Conservation (phyloP, 2,113 vertebrate genomes). For the Oryzias celebensis region DNA sequence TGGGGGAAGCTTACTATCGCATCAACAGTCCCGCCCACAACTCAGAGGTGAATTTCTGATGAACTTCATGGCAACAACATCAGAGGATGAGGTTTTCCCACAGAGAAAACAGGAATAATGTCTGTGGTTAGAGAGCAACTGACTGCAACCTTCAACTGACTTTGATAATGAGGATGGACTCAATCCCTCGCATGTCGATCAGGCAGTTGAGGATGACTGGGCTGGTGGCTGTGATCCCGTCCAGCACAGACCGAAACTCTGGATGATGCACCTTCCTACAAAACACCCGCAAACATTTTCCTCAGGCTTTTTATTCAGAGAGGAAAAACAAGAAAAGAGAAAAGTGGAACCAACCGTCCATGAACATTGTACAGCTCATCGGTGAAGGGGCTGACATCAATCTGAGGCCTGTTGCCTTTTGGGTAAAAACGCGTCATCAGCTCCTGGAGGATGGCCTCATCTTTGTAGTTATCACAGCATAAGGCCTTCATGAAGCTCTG, state of each 20-base stretch:
- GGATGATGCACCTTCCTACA: conserved; percentile 41
- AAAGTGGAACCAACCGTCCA: conserved; percentile 34
- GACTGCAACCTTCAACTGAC: conserved; percentile 29
- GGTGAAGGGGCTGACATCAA: conserved; percentile 45
- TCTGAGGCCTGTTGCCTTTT: conserved; percentile 44
- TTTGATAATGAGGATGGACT: conserved; percentile 52
- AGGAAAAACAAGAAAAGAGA: neutral
- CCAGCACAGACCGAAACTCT: conserved; percentile 42
- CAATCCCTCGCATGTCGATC: conserved; percentile 58
- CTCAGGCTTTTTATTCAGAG: neutral
- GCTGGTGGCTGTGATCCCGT: conserved; percentile 37
- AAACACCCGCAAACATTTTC: conserved; percentile 4
- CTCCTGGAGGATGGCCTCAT: conserved; percentile 44
- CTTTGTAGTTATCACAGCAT: conserved; percentile 58
- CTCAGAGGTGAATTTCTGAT: too few species aligned
- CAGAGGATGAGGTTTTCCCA: too few species aligned
- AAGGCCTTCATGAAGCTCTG: conserved; percentile 58
- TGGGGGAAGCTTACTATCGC: too few species aligned
- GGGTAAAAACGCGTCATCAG: conserved; percentile 42
- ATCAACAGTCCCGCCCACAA: too few species aligned
- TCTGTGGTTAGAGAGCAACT: too few species aligned
- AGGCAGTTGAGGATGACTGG: conserved; percentile 54
- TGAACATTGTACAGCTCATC: conserved; percentile 45
- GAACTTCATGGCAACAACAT: too few species aligned
- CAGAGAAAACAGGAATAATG: too few species aligned